Percentiles rank a stretch among this genome's conserved stretches.
These are phyloP conservation scores for Drosophila melanogaster DNA, from an alignment of 1,140 invertebrate species.

Conservation along the genomic window DNA sequence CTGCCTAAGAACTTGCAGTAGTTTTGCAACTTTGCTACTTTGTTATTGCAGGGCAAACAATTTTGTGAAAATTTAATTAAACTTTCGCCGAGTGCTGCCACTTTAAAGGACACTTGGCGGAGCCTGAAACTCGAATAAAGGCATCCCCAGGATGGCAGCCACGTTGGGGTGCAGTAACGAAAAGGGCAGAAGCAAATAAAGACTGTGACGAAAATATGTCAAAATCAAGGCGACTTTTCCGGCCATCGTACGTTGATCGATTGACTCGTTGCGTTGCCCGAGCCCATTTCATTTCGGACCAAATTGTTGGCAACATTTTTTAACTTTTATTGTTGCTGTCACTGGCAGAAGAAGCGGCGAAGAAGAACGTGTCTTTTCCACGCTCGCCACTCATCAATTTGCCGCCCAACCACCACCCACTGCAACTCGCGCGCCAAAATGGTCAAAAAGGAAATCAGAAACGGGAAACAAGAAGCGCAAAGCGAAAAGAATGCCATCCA, in stretches of 20 bases:
- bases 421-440: neutral
- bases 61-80: constrained; percentile 72
- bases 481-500: neutral
- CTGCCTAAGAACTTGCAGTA: constrained; percentile 66
- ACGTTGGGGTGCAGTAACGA: neutral
- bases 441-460: constrained; percentile 6
- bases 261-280: constrained; percentile 68
- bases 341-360: constrained; percentile 38
- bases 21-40: constrained; percentile 66
- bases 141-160: neutral
- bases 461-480: too few species aligned
- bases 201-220: constrained; percentile 64
- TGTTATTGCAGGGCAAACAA: constrained; percentile 64
- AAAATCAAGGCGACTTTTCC: constrained; percentile 56
- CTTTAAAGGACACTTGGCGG: constrained; percentile 49
- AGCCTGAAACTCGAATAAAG: neutral
- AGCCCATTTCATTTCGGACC: constrained; percentile 66
- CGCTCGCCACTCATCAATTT: constrained; percentile 65
- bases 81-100: constrained; percentile 54
- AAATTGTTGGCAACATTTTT: constrained; percentile 76
- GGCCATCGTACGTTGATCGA: constrained; percentile 61
- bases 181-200: constrained; percentile 7
- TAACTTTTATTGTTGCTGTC: constrained; percentile 77
- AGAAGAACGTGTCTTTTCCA: constrained; percentile 58
- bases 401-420: neutral